phyloP scores from a whole-genome alignment of 2,113 vertebrate species.

The Rallus limicola region DNA sequence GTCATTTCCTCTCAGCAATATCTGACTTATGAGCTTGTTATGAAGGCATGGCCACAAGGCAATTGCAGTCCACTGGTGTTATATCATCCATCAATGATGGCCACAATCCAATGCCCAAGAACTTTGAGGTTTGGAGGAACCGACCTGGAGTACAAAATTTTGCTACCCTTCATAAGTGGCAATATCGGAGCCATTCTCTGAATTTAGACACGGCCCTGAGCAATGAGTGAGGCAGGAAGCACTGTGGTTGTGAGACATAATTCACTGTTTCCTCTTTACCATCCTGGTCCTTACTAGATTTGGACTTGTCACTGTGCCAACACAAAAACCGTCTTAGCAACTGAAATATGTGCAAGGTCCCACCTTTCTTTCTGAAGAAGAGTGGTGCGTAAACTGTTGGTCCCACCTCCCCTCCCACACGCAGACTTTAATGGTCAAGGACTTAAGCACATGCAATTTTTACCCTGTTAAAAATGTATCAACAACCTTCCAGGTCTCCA shows the following conservation, averaged over 20 bases:
- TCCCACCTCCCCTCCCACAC: accelerated
- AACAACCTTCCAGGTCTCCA: neutral
- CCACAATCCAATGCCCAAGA: neutral
- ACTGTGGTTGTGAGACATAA: neutral
- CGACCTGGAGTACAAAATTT: neutral
- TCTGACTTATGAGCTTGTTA: neutral
- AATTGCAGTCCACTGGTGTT: neutral
- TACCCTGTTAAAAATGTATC: neutral
- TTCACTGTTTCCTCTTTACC: neutral
- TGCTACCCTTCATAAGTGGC: neutral
- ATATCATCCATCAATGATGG: neutral
- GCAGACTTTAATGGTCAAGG: neutral
- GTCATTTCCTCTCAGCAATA: conserved; percentile 19
- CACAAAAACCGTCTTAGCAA: neutral
- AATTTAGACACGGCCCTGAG: neutral
- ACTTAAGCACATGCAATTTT: neutral
- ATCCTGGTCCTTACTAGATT: neutral
- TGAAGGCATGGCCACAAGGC: neutral
- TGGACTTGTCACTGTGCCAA: neutral
- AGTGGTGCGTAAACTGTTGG: neutral
- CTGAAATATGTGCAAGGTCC: neutral
- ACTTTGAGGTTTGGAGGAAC: neutral
- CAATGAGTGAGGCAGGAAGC: neutral
- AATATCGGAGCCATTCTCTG: neutral
- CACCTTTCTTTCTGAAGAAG: neutral